Percentiles rank a stretch among this genome's conserved stretches.
phyloP scores from a whole-genome alignment of 2,113 vertebrate genomes.

The Regulus satrapa region DNA sequence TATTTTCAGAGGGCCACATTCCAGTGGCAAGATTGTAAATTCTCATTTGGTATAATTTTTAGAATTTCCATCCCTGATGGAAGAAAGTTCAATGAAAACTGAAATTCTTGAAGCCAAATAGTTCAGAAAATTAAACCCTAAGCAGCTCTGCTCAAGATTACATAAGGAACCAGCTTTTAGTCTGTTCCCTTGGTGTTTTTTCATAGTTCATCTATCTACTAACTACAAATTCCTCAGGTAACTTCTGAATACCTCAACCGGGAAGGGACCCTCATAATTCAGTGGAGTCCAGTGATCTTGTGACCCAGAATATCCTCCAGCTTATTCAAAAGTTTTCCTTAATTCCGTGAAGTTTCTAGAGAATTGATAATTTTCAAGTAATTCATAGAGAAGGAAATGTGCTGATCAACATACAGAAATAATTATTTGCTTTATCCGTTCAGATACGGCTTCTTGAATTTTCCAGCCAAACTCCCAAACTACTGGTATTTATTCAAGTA shows the following conservation, averaged over 20 bases:
- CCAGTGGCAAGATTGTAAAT: not conserved
- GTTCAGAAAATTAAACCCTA: not conserved
- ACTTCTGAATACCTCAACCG: not conserved
- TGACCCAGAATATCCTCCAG: not conserved
- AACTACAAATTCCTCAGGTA: not conserved
- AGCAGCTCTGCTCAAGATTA: not conserved
- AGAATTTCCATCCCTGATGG: not conserved
- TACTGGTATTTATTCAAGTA: slow-evolving; percentile 21
- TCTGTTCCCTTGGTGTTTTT: not conserved
- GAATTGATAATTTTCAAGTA: not conserved
- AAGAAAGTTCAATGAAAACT: not conserved
- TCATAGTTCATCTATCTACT: not conserved
- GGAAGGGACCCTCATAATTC: not conserved
- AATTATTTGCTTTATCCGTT: not conserved
- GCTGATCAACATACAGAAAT: not conserved
- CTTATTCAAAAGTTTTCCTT: not conserved
- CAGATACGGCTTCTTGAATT: not conserved
- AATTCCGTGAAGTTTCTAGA: not conserved
- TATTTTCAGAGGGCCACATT: not conserved
- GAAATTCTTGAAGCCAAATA: not conserved
- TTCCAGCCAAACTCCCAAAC: not conserved
- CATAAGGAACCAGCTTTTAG: not conserved
- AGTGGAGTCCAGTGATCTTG: not conserved
- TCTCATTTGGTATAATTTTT: not conserved
- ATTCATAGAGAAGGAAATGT: not conserved